Evolutionary conservation across 1,140 invertebrate species (phyloP).

Genomic region (Drosophila mojavensis): DNA sequence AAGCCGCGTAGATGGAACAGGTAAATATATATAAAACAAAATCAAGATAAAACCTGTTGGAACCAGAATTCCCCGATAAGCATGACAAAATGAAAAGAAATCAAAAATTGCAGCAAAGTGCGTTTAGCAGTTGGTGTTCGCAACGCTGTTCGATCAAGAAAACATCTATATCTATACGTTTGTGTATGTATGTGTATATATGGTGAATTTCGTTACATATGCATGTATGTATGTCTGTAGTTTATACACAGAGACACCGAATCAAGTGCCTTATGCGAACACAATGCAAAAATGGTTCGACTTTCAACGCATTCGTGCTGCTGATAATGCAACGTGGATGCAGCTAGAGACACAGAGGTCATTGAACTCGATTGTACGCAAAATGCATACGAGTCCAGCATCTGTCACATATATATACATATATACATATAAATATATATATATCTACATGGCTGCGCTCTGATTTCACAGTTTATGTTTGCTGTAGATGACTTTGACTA

Average conservation of each 20-base stretch:
- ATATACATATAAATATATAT: not conserved
- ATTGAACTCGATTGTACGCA: conserved; percentile 21
- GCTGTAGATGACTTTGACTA: too few relatives aligned
- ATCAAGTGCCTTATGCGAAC: conserved; percentile 34
- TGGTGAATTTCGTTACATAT: not conserved
- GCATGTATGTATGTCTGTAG: not conserved
- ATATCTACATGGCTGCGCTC: not conserved
- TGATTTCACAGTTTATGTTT: not conserved
- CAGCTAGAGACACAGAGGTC: conserved; percentile 21
- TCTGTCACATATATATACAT: not conserved
- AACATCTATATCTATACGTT: conserved; percentile 1
- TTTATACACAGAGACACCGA: conserved; percentile 8
- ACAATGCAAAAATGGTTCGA: conserved; percentile 43
- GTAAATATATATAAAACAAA: conserved; percentile 19
- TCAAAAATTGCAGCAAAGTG: conserved; percentile 25
- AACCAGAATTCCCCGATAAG: conserved; percentile 19
- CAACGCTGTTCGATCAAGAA: not conserved
- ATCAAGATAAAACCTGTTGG: conserved; percentile 35
- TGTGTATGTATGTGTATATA: not conserved
- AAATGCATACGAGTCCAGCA: conserved; percentile 2
- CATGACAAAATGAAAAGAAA: conserved; percentile 5
- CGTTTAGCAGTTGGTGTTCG: conserved; percentile 4
- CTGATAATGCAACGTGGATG: conserved; percentile 24
- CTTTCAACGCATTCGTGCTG: conserved; percentile 12
- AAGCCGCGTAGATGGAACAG: conserved; percentile 9